These are phyloP conservation scores for Cryptocephalus moraei DNA, from an alignment of 2,888 invertebrate species.

Conservation along the genomic window DNA sequence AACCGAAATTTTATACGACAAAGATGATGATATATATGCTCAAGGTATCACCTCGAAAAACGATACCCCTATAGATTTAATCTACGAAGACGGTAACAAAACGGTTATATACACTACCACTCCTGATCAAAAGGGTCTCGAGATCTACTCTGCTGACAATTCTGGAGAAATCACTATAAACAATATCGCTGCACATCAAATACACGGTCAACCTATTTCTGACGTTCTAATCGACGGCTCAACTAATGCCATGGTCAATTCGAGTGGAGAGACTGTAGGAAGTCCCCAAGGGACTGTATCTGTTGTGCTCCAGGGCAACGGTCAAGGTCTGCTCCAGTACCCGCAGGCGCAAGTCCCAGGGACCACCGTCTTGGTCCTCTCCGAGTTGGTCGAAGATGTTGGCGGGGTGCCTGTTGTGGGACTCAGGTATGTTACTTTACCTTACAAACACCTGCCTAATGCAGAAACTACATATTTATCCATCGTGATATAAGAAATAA, in stretches of 20 bases:
- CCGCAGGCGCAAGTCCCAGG: slow-evolving; percentile 44
- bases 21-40: slow-evolving; percentile 40
- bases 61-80: slow-evolving; percentile 68
- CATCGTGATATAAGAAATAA: too few relatives aligned
- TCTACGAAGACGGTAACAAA: slow-evolving; percentile 76
- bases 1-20: slow-evolving; percentile 42
- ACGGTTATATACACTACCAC: slow-evolving; percentile 74
- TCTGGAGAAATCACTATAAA: slow-evolving; percentile 37
- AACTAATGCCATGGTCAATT: slow-evolving; percentile 44
- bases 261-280: slow-evolving; percentile 38
- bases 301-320: slow-evolving; percentile 43
- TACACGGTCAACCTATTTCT: slow-evolving; percentile 38
- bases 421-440: slow-evolving; percentile 44
- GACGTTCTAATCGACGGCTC: slow-evolving; percentile 46
- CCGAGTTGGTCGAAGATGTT: slow-evolving; percentile 63
- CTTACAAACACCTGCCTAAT: not conserved
- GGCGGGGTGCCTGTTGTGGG: slow-evolving; percentile 55
- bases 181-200: slow-evolving; percentile 38
- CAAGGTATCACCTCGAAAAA: slow-evolving; percentile 46
- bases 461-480: too few relatives aligned
- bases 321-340: slow-evolving; percentile 42
- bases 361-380: slow-evolving; percentile 58
- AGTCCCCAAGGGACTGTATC: slow-evolving; percentile 37
- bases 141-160: slow-evolving; percentile 62
- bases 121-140: slow-evolving; percentile 69